Evolutionary conservation across 2,113 vertebrate species (phyloP).

Genomic region (Balaenoptera acutorostrata): DNA sequence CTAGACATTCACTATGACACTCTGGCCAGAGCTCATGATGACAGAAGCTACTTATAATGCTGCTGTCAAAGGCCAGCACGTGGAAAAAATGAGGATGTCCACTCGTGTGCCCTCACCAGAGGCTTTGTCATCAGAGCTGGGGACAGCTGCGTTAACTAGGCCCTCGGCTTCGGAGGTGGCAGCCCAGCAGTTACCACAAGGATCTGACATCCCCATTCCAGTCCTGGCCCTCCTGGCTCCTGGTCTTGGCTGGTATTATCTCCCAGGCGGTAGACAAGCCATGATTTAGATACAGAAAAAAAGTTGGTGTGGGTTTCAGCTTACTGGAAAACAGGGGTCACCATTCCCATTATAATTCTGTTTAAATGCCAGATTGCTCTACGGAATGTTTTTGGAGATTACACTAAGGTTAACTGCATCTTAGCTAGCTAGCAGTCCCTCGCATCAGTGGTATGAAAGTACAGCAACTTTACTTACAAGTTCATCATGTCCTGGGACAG

Average conservation of each 20-base stretch:
- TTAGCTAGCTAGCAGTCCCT: not conserved
- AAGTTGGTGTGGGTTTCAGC: not conserved
- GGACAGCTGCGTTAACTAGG: not conserved
- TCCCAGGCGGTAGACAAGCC: not conserved
- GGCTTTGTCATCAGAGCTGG: not conserved
- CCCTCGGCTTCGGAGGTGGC: not conserved
- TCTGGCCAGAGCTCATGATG: not conserved
- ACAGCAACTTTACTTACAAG: not conserved
- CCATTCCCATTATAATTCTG: not conserved
- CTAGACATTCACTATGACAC: not conserved
- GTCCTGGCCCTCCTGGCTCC: not conserved
- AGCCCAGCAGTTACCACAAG: not conserved
- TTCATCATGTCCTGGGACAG: not conserved
- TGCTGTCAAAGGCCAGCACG: not conserved
- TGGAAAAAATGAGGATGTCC: not conserved
- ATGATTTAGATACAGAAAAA: not conserved
- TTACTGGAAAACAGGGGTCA: slow-evolving; percentile 20
- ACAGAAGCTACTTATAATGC: not conserved
- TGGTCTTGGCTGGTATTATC: not conserved
- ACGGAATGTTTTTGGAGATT: not conserved
- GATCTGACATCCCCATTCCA: not conserved
- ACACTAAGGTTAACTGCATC: not conserved
- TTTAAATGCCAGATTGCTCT: slow-evolving; percentile 4
- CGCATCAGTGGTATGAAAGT: not conserved
- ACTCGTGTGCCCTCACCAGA: not conserved